phyloP scores from a whole-genome alignment of 2,797 vertebrate species.

The Syngnathus rostellatus region DNA sequence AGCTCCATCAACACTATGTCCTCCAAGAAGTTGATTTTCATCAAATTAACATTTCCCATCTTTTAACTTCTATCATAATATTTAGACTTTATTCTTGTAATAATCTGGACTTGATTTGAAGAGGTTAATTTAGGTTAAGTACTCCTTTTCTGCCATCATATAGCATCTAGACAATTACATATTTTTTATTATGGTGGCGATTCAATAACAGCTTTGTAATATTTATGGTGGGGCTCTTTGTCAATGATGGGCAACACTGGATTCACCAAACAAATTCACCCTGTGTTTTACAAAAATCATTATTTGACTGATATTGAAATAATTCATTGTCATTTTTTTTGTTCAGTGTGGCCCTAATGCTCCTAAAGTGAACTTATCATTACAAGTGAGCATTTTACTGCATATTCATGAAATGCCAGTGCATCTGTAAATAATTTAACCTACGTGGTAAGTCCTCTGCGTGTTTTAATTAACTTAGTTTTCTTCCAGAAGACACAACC shows the following conservation, averaged over 20 bases:
- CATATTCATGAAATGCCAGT: slow-evolving; percentile 26
- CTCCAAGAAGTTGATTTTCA: no score
- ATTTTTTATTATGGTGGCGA: no score
- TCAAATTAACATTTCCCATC: no score
- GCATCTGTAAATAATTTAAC: slow-evolving; percentile 22
- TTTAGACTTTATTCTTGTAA: no score
- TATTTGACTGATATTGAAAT: background rate
- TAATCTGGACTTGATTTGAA: no score
- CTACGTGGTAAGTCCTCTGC: slow-evolving; percentile 24
- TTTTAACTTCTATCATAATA: no score
- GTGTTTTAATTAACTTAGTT: slow-evolving; percentile 34
- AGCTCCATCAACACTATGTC: no score
- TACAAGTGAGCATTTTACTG: slow-evolving; percentile 22
- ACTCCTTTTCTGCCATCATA: no score
- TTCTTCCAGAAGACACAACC: slow-evolving; percentile 8
- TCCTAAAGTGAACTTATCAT: background rate
- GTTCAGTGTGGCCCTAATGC: slow-evolving; percentile 2
- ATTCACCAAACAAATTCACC: background rate
- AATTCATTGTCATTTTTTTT: background rate
- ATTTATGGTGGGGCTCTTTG: no score
- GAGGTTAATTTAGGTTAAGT: no score
- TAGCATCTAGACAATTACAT: no score
- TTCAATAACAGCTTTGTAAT: no score
- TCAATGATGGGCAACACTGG: background rate
- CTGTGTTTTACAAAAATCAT: background rate